phyloP scores from a whole-genome alignment of 2,113 vertebrate species.

The Pogonocichla stellata region DNA sequence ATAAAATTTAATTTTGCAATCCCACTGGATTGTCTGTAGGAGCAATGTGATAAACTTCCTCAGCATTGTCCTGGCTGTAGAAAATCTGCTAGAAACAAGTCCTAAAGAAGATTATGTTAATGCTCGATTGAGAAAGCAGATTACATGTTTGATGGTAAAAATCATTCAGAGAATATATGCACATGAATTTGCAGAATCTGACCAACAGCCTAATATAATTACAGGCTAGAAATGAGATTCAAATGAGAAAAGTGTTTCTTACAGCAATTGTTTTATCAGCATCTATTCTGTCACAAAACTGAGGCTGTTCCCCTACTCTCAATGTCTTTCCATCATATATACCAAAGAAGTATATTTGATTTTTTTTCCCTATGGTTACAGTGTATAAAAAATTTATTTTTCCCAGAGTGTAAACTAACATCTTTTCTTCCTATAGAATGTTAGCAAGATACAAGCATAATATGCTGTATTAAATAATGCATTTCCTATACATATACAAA shows the following conservation, averaged over 20 bases:
- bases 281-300: neutral
- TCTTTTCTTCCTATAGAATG: conserved; percentile 66
- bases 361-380: conserved; percentile 25
- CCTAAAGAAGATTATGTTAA: neutral
- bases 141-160: neutral
- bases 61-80: neutral
- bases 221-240: neutral
- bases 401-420: conserved; percentile 71
- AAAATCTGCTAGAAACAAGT: neutral
- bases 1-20: neutral
- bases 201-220: neutral
- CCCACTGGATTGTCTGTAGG: neutral
- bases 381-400: conserved; percentile 76
- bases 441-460: conserved; percentile 65
- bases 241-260: neutral
- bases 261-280: neutral
- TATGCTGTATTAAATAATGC: conserved; percentile 74
- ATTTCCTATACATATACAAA: conserved; percentile 68
- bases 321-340: neutral
- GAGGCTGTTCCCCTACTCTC: neutral
- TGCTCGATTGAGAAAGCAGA: neutral
- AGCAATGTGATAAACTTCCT: neutral
- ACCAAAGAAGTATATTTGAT: neutral
- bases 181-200: neutral
- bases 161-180: neutral